Conservation (phyloP, 2,888 invertebrate species). For the Coronaproctus castanopsis region DNA sequence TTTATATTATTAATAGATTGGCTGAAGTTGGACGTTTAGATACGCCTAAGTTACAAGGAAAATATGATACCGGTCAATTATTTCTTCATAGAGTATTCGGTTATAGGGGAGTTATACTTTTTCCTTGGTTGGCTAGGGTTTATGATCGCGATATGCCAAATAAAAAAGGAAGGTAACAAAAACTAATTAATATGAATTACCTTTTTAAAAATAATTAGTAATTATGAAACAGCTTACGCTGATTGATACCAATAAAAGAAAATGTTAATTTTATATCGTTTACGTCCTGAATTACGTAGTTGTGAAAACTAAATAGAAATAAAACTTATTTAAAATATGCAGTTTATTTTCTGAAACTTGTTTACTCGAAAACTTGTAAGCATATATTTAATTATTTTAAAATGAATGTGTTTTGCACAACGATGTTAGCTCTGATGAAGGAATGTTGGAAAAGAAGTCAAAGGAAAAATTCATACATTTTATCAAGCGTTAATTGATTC, state of each 20-base stretch:
- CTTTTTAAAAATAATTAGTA: too few relatives aligned
- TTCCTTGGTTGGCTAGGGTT: slow-evolving; percentile 89
- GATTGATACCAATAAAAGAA: too few relatives aligned
- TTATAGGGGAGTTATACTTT: slow-evolving; percentile 87
- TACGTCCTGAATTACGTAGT: too few relatives aligned
- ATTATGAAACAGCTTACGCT: too few relatives aligned
- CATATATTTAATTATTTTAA: too few relatives aligned
- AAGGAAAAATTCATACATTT: slow-evolving; percentile 78
- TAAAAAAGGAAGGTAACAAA: slow-evolving; percentile 37
- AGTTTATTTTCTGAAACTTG: too few relatives aligned
- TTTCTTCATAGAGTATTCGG: slow-evolving; percentile 94
- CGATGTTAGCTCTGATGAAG: slow-evolving; percentile 25
- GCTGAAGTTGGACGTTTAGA: slow-evolving; percentile 87
- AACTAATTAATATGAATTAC: too few relatives aligned
- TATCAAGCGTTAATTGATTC: slow-evolving; percentile 96
- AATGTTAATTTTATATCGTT: too few relatives aligned
- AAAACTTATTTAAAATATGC: too few relatives aligned
- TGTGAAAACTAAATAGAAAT: too few relatives aligned
- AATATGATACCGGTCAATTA: slow-evolving; percentile 88
- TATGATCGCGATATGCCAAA: slow-evolving; percentile 76
- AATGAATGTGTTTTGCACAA: slow-evolving; percentile 12
- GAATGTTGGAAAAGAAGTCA: slow-evolving; percentile 58
- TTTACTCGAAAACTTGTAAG: too few relatives aligned
- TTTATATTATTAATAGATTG: too few relatives aligned
- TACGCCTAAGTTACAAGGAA: slow-evolving; percentile 61